Conservation (phyloP, 2,113 vertebrate genomes). For the Cyanistes caeruleus region DNA sequence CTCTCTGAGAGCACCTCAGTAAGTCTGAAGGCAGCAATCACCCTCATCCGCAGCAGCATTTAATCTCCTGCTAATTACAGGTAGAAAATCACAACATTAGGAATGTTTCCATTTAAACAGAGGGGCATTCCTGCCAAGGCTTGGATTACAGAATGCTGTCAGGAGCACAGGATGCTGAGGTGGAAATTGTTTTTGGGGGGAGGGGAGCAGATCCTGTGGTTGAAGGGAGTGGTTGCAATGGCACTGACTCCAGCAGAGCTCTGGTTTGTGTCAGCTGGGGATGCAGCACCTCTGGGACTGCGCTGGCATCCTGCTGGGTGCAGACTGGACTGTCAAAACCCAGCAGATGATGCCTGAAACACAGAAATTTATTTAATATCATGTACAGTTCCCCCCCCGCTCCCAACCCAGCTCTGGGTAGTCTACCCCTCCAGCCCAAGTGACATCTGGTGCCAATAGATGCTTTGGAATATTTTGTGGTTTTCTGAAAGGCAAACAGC, state of each 20-base stretch:
- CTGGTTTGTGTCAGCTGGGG: not conserved
- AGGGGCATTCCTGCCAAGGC: not conserved
- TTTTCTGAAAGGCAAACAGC: not conserved
- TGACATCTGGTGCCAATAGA: not conserved
- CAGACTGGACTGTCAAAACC: not conserved
- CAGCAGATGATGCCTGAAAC: not conserved
- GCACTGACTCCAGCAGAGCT: not conserved
- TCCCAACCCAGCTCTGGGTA: not conserved
- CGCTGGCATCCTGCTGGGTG: not conserved
- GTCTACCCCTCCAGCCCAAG: not conserved
- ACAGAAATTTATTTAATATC: not conserved
- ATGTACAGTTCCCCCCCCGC: not conserved
- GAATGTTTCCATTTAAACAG: not conserved
- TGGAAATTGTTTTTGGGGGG: rapidly evolving
- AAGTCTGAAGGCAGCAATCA: not conserved
- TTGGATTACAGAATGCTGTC: not conserved
- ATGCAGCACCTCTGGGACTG: not conserved
- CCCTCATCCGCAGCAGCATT: not conserved
- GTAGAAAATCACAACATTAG: not conserved
- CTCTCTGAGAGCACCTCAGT: not conserved
- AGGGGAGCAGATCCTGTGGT: not conserved
- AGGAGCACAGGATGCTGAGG: not conserved
- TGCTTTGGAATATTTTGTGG: not conserved
- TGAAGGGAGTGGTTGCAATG: not conserved
- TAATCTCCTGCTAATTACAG: not conserved